These are phyloP conservation scores for Hipparchia semele DNA, from an alignment of 2,888 invertebrate genomes.

Conservation along the genomic window DNA sequence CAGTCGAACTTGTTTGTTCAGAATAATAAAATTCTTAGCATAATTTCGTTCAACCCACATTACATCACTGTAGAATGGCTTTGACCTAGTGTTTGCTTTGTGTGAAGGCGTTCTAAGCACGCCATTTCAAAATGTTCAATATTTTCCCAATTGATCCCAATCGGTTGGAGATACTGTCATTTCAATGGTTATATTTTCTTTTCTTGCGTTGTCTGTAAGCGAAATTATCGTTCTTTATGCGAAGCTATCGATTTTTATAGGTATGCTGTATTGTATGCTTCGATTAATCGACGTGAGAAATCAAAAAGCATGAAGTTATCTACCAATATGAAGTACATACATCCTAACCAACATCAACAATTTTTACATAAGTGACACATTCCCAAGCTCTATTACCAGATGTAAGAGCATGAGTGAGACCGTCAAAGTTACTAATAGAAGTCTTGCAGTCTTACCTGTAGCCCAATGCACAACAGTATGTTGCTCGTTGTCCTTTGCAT, in stretches of 20 bases:
- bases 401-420: too few species aligned
- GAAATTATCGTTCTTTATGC: neutral
- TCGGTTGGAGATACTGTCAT: neutral
- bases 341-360: neutral
- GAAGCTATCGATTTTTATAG: neutral
- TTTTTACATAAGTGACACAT: neutral
- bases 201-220: neutral
- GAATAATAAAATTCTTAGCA: neutral
- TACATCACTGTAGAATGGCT: constrained; percentile 14
- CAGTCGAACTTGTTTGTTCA: too few species aligned
- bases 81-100: constrained; percentile 18
- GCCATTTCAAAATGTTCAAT: constrained; percentile 14
- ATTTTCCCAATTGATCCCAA: constrained; percentile 11
- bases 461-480: constrained; percentile 99
- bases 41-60: constrained; percentile 12
- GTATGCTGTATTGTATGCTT: neutral
- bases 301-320: too few species aligned
- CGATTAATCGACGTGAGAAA: neutral
- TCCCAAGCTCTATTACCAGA: neutral
- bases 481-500: constrained; percentile 95
- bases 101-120: constrained; percentile 3
- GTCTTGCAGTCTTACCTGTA: constrained; percentile 87
- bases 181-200: neutral
- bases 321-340: too few species aligned
- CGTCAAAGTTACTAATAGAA: too few species aligned